Evolutionary conservation across 92 coral and sea anemone species (phyloP), one percentile per base, ranked within the genome.

Genomic region (Paragorgia papillata): DNA sequence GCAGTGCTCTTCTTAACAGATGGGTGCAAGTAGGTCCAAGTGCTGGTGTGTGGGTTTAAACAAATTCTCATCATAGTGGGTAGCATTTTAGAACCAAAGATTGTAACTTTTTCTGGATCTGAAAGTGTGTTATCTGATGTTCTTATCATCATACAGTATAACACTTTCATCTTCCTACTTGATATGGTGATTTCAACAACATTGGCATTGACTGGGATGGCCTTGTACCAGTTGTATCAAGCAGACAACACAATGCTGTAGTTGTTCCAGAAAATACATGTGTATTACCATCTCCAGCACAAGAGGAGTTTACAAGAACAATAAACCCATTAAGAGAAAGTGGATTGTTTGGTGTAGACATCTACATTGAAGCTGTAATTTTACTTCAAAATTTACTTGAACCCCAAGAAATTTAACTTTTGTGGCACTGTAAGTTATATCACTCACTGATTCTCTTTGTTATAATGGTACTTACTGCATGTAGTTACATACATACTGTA

Each of bases 151-250:
- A 53, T n/a, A n/a, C n/a, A n/a, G n/a, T n/a, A n/a, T n/a, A n/a
- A n/a, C n/a, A n/a, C n/a, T 53, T 17, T 53, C 4, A 3, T 18
- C 20, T 24, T 53, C 59, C 6, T 53, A 18, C 59, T 37, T 37
- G 43, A 37, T 5, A 53, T 5, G 59, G 59, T 53, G 59, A 53
- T 18, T 53, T 53, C 20, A 53, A 53, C 59, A 53, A 53, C 21
- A 24, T 53, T 53, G 21, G 21, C 59, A 53, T 24, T 64, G 70
- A 64, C 70, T 64, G 70, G 70, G 70, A 64, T 64, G 70, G 70
- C 27, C 70, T 49, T 34, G 70, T 64, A 34, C 70, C 51, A 64
- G 70, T 64, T 64, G 70, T 64, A 31, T 32, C 70, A 33, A 48
- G 35, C 70, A 34, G 50, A 39, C 70, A 64, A 64, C 70, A 64